Evolutionary conservation across 2,797 vertebrate genomes (phyloP), one percentile per base, ranked within the genome.

Genomic region (Ptychadena robeensis): DNA sequence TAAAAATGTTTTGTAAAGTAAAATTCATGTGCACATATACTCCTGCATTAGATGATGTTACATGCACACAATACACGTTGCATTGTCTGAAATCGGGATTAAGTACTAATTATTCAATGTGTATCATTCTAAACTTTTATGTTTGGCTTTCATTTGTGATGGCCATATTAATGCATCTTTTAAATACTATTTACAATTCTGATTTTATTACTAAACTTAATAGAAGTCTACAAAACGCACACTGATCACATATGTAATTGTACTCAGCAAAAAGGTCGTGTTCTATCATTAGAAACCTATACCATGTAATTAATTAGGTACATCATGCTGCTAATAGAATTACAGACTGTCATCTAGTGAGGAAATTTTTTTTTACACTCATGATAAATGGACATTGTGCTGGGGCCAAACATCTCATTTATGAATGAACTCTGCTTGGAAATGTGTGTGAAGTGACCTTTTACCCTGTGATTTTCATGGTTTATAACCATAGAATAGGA

Each of bases 271-370:
- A 80, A 69, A 79, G 77, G 79, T 83, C 72, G 77, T 40, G 35
- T 83, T 73, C 70, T 69, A 70, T 32, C 30, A 82, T 82, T 68
- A 61, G 59, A 18, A 82, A 61, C n/a, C 71, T 72, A n/a, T 67
- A 67, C 77, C 77, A 22, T 83, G 81, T 82, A 77, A 83, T 86
- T 83, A 63, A 66, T 22, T 75, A 75, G 35, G 66, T 66, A 80
- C 73, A 59, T 72, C 31, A 37, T 77, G 72, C 32, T 48, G 70
- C 77, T 80, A 83, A 71, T 80, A 30, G 14, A 72, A 77, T 82
- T 71, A 61, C 12, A 38, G 32, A 68, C 30, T 66, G 32, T 9
- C 12, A 9, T 5, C 11, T 79, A 12, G 37, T 64, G 64, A 44
- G 27, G 9, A 80, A 79, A 37, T 18, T 73, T 31, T 9, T 9